Percentiles rank a stretch among this genome's conserved stretches.
These are phyloP conservation scores for Cyprinodon tularosa DNA, from an alignment of 2,113 vertebrate genomes.

Conservation along the genomic window DNA sequence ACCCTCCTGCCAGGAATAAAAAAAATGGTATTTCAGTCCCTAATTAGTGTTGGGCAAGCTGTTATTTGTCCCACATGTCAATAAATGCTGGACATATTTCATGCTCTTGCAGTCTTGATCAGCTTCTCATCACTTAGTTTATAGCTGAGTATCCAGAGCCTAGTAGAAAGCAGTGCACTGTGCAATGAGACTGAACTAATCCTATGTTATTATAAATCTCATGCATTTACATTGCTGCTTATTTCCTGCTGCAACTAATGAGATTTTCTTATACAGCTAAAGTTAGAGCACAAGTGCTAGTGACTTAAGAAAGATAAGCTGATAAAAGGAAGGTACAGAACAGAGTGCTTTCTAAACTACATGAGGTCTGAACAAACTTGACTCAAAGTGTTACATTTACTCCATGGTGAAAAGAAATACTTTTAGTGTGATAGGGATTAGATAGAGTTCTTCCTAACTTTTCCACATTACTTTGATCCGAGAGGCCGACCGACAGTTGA, in stretches of 20 bases:
- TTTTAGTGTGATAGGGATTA: background rate
- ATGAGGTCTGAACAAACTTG: background rate
- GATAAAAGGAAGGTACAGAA: background rate
- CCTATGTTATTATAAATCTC: slow-evolving; percentile 45
- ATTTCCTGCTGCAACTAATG: slow-evolving; percentile 27
- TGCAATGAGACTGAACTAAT: slow-evolving; percentile 51
- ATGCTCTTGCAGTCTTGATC: slow-evolving; percentile 37
- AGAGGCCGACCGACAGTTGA: too few species aligned
- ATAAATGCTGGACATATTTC: slow-evolving; percentile 56
- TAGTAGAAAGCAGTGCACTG: slow-evolving; percentile 20
- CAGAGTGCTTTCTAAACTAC: background rate
- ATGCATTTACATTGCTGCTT: slow-evolving; percentile 61
- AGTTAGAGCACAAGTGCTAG: background rate
- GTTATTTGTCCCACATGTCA: slow-evolving; percentile 55
- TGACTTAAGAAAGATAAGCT: background rate
- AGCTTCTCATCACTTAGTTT: slow-evolving; percentile 33
- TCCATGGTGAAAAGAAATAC: background rate
- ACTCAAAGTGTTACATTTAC: too few species aligned
- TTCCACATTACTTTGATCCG: background rate
- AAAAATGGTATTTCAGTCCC: slow-evolving; percentile 36
- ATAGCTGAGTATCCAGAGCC: slow-evolving; percentile 29
- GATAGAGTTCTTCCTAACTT: background rate
- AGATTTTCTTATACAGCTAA: slow-evolving; percentile 7
- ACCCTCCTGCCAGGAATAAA: slow-evolving; percentile 34
- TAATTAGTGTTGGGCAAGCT: slow-evolving; percentile 57